Conservation (phyloP, 2,797 vertebrate species). For the Lacerta viridis region DNA sequence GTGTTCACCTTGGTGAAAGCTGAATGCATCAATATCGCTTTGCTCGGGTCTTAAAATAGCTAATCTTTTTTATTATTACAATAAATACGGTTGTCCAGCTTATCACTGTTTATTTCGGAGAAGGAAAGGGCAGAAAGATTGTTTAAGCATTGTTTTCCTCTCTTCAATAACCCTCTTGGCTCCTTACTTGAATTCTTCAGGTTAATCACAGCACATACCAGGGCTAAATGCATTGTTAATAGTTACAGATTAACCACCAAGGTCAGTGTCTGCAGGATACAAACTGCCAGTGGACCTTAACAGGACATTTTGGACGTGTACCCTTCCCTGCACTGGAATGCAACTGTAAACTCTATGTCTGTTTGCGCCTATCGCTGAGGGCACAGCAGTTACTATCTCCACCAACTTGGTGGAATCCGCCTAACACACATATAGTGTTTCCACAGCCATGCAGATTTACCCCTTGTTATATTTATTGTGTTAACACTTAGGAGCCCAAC, state of each 20-base stretch:
- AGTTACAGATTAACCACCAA: constrained; percentile 59
- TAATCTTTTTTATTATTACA: constrained; percentile 12
- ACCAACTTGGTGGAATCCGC: constrained; percentile 5
- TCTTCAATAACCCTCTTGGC: constrained; percentile 40
- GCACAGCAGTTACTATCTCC: not conserved
- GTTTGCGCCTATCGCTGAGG: not conserved
- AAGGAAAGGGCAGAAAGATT: constrained; percentile 12
- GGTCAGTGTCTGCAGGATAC: not conserved
- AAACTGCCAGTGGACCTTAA: constrained; percentile 33
- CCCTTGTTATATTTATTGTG: constrained; percentile 7
- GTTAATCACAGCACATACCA: constrained; percentile 39
- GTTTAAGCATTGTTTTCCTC: constrained; percentile 36
- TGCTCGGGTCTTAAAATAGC: not conserved
- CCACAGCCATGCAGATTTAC: not conserved
- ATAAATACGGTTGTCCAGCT: constrained; percentile 6
- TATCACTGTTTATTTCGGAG: constrained; percentile 23
- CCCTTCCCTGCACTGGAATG: constrained; percentile 29
- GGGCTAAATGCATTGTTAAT: constrained; percentile 52
- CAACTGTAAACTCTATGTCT: not conserved
- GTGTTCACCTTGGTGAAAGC: not conserved
- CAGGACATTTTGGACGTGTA: constrained; percentile 32
- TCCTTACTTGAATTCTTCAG: constrained; percentile 34
- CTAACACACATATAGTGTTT: not conserved
- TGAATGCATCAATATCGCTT: not conserved
- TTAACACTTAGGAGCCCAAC: not conserved